Conservation (phyloP, 2,113 vertebrate genomes). For the Chloroceryle aenea region DNA sequence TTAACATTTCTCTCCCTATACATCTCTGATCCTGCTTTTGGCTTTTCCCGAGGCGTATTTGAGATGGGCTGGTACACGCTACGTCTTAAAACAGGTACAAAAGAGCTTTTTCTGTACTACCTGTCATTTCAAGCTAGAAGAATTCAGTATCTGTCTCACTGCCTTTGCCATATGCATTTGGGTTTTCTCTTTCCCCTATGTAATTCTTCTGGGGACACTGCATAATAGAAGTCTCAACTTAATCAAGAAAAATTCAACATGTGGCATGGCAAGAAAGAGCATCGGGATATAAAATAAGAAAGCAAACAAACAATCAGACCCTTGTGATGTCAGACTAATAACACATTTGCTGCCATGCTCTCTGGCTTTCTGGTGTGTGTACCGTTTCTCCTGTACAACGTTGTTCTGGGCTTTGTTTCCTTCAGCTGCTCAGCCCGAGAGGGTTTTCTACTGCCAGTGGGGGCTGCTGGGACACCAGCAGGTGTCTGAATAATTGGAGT, state of each 20-base stretch:
- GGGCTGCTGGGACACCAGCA: conserved; percentile 63
- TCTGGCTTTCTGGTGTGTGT: conserved; percentile 33
- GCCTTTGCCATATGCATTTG: conserved; percentile 47
- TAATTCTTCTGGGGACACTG: conserved; percentile 12
- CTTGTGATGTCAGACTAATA: conserved; percentile 53
- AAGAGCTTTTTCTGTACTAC: conserved; percentile 42
- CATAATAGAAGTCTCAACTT: conserved; percentile 68
- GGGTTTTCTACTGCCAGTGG: conserved; percentile 40
- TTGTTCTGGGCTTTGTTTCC: conserved; percentile 68
- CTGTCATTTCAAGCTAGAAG: conserved; percentile 53
- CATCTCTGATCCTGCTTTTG: conserved; percentile 23
- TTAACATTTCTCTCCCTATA: not conserved
- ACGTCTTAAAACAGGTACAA: not conserved
- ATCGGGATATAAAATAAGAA: conserved; percentile 17
- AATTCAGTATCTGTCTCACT: conserved; percentile 44
- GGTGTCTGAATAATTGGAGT: conserved; percentile 73
- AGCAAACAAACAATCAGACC: conserved; percentile 63
- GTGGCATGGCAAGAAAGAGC: conserved; percentile 40
- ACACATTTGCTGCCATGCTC: conserved; percentile 46
- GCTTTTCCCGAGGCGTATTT: conserved; percentile 5
- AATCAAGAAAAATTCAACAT: conserved; percentile 67
- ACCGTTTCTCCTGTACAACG: conserved; percentile 56
- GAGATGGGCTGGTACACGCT: not conserved
- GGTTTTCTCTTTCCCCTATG: conserved; percentile 53
- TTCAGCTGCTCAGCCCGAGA: conserved; percentile 29